Percentiles rank a stretch among this genome's conserved stretches.
Evolutionary conservation across 2,888 invertebrate genomes (phyloP).

Genomic region (Morpho achilles): DNA sequence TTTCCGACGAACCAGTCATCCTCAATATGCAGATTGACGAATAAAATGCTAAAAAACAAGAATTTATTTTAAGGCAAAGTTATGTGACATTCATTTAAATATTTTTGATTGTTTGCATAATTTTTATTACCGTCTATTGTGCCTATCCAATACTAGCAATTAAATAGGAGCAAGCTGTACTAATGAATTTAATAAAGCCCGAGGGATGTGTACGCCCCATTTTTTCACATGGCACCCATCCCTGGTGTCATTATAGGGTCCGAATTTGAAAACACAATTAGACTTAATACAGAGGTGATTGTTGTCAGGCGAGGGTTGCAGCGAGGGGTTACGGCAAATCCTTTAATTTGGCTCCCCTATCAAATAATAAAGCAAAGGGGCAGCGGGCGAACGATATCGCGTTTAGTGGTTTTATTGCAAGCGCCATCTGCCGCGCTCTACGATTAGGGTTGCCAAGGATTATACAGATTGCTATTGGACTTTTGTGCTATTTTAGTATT

Average conservation of each 20-base stretch:
- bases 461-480: conserved; percentile 4
- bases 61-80: too few species aligned
- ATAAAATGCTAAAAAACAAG: too few species aligned
- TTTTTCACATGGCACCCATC: conserved; percentile 68
- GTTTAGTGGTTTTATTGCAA: conserved; percentile 80
- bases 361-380: conserved; percentile 77
- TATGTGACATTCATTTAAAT: neutral
- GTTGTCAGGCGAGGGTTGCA: conserved; percentile 71
- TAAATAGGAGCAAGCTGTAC: conserved; percentile 44
- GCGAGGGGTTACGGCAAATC: conserved; percentile 74
- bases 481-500: neutral
- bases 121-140: too few species aligned
- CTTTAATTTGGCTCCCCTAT: conserved; percentile 79
- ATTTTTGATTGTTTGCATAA: neutral
- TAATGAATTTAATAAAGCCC: conserved; percentile 64
- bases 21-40: too few species aligned
- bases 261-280: conserved; percentile 79
- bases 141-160: conserved; percentile 12
- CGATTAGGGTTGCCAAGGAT: conserved; percentile 24
- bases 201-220: conserved; percentile 61
- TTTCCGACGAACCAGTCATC: too few species aligned
- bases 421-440: conserved; percentile 73
- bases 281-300: conserved; percentile 80
- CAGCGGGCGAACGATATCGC: conserved; percentile 65
- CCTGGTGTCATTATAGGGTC: conserved; percentile 62